phyloP scores from a whole-genome alignment of 2,888 invertebrate genomes.

The Eueremaeus valkanovi region DNA sequence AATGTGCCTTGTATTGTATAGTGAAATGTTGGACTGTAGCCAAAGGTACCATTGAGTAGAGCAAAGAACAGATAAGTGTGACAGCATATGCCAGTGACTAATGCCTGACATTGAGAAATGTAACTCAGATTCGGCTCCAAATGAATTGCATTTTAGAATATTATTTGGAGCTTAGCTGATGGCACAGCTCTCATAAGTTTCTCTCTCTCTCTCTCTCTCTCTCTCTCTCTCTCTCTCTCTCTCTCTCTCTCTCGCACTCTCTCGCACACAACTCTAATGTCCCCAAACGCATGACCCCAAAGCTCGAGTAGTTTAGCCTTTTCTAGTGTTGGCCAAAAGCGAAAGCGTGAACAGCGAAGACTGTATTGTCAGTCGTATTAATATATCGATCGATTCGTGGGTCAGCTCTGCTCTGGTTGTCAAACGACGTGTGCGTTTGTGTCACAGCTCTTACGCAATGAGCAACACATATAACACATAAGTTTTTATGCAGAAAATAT shows the following conservation, averaged over 20 bases:
- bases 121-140: background rate
- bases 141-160: conserved; percentile 29
- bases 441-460: conserved; percentile 28
- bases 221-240: too few species aligned
- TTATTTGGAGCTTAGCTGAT: conserved; percentile 18
- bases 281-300: conserved; percentile 33
- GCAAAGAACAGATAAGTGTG: background rate
- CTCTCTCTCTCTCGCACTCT: too few species aligned
- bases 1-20: conserved; percentile 20
- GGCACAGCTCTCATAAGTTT: conserved; percentile 2
- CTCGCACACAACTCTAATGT: background rate
- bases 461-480: background rate
- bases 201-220: too few species aligned
- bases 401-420: conserved; percentile 30
- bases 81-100: conserved; percentile 33
- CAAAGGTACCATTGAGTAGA: conserved; percentile 15
- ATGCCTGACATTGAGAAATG: conserved; percentile 29
- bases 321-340: background rate
- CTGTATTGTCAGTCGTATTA: background rate
- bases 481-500: conserved; percentile 18
- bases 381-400: conserved; percentile 31
- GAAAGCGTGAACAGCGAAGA: background rate
- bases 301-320: conserved; percentile 16
- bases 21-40: conserved; percentile 27
- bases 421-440: conserved; percentile 13